Conservation (phyloP, 2,888 invertebrate genomes). For the Vanessa cardui region DNA sequence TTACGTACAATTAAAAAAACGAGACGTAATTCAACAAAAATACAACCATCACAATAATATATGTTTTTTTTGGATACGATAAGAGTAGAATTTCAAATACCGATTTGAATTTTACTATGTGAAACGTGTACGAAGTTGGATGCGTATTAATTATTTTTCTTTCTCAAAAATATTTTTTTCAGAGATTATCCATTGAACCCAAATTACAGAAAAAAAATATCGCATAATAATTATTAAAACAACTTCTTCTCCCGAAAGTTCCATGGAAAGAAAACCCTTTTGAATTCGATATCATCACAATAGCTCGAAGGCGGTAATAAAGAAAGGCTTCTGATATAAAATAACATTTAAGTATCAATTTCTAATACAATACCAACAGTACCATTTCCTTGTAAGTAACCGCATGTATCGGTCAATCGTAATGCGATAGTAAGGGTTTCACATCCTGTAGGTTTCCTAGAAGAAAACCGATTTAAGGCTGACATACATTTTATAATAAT, state of each 20-base stretch:
- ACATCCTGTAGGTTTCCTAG: slow-evolving; percentile 35
- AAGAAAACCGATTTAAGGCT: slow-evolving; percentile 19
- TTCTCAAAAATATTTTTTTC: too few species aligned
- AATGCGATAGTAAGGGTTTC: slow-evolving; percentile 38
- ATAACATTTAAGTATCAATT: slow-evolving; percentile 38
- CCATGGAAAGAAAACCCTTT: background rate
- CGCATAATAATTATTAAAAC: too few species aligned
- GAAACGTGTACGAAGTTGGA: too few species aligned
- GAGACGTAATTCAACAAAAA: too few species aligned
- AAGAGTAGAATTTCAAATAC: too few species aligned
- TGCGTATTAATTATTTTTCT: too few species aligned
- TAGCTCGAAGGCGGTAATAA: slow-evolving; percentile 22
- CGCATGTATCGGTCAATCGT: slow-evolving; percentile 38
- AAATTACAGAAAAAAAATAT: too few species aligned
- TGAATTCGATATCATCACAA: slow-evolving; percentile 1
- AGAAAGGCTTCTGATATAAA: slow-evolving; percentile 40
- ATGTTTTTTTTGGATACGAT: too few species aligned
- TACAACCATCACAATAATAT: too few species aligned
- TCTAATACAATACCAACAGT: slow-evolving; percentile 34
- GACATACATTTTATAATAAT: background rate
- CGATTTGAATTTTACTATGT: too few species aligned
- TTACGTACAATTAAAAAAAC: too few species aligned
- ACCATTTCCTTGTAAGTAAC: slow-evolving; percentile 39
- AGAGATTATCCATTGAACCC: too few species aligned
- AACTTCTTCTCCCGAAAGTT: background rate